phyloP scores from a whole-genome alignment of 2,888 invertebrate species.

The Stenchaetothrips biformis region DNA sequence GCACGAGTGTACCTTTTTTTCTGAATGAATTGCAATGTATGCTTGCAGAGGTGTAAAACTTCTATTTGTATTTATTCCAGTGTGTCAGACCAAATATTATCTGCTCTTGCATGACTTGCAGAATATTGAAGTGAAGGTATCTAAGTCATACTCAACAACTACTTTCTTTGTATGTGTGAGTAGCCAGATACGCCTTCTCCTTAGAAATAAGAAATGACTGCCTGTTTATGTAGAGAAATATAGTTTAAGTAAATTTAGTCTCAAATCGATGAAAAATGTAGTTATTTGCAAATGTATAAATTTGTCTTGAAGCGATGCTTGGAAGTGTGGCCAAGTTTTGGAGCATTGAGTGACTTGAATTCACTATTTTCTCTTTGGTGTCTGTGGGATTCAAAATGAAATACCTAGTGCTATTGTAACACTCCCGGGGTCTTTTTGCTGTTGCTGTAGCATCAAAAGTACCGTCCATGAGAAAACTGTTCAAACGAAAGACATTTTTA shows the following conservation, averaged over 20 bases:
- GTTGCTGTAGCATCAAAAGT: not conserved
- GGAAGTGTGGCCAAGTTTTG: not conserved
- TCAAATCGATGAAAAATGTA: slow-evolving; percentile 19
- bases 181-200: not conserved
- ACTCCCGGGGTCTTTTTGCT: not conserved
- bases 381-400: not conserved
- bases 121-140: not conserved
- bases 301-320: not conserved
- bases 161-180: not conserved
- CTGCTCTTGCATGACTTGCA: not conserved
- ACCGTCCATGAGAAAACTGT: not conserved
- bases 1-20: not conserved
- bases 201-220: slow-evolving; percentile 17
- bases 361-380: not conserved
- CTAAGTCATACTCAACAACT: slow-evolving; percentile 16
- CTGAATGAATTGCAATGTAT: not conserved
- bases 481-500: not conserved
- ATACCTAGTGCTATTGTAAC: no score
- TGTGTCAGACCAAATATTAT: slow-evolving; percentile 23
- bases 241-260: slow-evolving; percentile 12
- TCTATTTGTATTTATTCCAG: slow-evolving; percentile 9
- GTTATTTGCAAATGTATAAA: not conserved
- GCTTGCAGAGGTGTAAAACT: not conserved
- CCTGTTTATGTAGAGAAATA: not conserved
- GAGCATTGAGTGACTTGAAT: not conserved